These are phyloP conservation scores for Puntigrus tetrazona DNA, from an alignment of 2,113 vertebrate species.

Conservation along the genomic window DNA sequence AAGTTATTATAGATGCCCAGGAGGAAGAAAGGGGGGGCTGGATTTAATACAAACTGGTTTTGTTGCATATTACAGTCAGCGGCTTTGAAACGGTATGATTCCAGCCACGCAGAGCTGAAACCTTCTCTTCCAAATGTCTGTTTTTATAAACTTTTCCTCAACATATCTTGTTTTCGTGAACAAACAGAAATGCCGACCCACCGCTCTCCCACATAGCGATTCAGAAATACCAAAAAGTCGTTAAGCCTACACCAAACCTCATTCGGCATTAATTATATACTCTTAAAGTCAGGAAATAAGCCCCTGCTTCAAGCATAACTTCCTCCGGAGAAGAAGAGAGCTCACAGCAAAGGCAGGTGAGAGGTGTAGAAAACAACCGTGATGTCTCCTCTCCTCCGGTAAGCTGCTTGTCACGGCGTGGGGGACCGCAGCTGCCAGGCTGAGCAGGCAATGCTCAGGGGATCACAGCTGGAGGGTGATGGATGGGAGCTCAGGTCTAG, in stretches of 20 bases:
- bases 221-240: background rate
- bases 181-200: background rate
- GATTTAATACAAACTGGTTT: slow-evolving; percentile 48
- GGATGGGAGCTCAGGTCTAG: background rate
- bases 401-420: background rate
- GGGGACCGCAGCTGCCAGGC: background rate
- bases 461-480: background rate
- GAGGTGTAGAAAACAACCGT: background rate
- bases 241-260: background rate
- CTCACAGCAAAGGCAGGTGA: background rate
- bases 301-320: background rate
- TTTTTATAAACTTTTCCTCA: background rate
- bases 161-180: background rate
- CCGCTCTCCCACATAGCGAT: background rate
- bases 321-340: background rate
- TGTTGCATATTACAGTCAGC: slow-evolving; percentile 45
- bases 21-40: slow-evolving; percentile 41
- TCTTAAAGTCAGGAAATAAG: background rate
- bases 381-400: background rate
- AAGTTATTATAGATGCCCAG: slow-evolving; percentile 54
- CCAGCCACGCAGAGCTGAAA: slow-evolving; percentile 43
- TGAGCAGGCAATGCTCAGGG: background rate
- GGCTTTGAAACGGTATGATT: slow-evolving; percentile 34
- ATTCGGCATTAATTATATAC: background rate
- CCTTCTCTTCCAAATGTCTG: slow-evolving; percentile 3